phyloP scores from a whole-genome alignment of 2,113 vertebrate genomes.

The Poeciliopsis prolifica region DNA sequence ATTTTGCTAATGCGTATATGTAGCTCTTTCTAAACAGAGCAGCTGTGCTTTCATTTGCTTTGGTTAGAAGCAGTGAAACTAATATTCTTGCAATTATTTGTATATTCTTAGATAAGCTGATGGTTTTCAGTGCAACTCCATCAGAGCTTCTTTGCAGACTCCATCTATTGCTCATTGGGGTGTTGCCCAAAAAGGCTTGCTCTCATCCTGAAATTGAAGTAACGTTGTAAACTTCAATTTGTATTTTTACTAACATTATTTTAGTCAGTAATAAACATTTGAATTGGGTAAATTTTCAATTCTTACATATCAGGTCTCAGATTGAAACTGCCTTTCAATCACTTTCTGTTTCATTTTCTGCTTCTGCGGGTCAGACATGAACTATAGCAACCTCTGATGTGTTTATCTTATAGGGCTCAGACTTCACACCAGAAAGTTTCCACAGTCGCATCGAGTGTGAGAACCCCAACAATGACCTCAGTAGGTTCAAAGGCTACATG shows the following conservation, averaged over 20 bases:
- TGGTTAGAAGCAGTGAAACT: no score
- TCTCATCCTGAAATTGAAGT: no score
- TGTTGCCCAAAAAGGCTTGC: neutral
- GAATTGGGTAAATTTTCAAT: neutral
- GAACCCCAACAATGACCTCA: conserved; percentile 91
- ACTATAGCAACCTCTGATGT: neutral
- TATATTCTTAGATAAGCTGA: no score
- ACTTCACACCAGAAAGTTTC: conserved; percentile 88
- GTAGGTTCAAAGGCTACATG: conserved; percentile 89
- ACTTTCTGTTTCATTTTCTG: neutral
- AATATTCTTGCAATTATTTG: no score
- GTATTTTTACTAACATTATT: neutral
- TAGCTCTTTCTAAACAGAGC: no score
- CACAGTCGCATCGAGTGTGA: conserved; percentile 90
- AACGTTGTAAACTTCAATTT: neutral
- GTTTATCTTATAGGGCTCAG: conserved; percentile 77
- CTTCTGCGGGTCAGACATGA: neutral
- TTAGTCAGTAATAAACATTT: neutral
- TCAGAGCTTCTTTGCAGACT: neutral
- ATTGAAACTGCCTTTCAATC: neutral
- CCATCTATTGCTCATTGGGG: neutral
- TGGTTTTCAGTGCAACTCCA: no score
- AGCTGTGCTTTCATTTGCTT: no score
- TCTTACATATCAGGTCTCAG: neutral
- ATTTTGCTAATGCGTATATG: no score